Percentiles rank a stretch among this genome's conserved stretches.
Conservation (phyloP, 30 jellyfish, hydroid and myxozoan genomes). For the Cassiopea xamachana region DNA sequence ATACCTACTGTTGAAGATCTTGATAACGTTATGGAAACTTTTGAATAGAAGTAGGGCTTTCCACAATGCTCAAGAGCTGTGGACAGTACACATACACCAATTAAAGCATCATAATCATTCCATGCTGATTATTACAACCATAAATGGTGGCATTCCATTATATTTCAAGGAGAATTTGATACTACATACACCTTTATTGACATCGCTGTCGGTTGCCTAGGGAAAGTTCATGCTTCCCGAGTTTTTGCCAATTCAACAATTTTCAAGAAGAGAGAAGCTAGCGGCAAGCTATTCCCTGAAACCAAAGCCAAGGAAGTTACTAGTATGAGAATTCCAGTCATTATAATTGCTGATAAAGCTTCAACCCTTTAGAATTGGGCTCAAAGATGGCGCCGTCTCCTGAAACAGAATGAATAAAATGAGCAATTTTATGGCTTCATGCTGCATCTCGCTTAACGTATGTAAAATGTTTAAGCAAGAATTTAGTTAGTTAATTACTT, state of each 20-base stretch:
- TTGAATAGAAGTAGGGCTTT: constrained; percentile 52
- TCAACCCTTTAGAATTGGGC: constrained; percentile 31
- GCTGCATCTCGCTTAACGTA: constrained; percentile 25
- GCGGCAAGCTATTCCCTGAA: constrained; percentile 12
- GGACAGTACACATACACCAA: constrained; percentile 67
- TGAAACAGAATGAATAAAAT: constrained; percentile 32
- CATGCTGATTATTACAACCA: constrained; percentile 63
- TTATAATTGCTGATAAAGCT: constrained; percentile 42
- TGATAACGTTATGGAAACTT: not conserved
- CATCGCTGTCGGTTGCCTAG: constrained; percentile 64
- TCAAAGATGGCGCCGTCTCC: constrained; percentile 23
- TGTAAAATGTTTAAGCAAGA: constrained; percentile 6
- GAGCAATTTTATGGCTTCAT: constrained; percentile 25
- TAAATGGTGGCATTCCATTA: constrained; percentile 52
- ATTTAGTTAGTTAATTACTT: not conserved
- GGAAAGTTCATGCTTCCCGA: constrained; percentile 53
- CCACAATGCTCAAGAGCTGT: constrained; percentile 63
- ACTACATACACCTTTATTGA: constrained; percentile 39
- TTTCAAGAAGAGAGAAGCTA: constrained; percentile 27
- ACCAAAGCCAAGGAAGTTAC: constrained; percentile 8
- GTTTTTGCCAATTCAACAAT: constrained; percentile 44
- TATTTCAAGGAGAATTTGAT: constrained; percentile 45
- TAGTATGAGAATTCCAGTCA: constrained; percentile 35
- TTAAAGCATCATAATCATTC: constrained; percentile 43
- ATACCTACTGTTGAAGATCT: constrained; percentile 18